Evolutionary conservation across 1,140 invertebrate species (phyloP).

Genomic region (Bradynema listronoti): DNA sequence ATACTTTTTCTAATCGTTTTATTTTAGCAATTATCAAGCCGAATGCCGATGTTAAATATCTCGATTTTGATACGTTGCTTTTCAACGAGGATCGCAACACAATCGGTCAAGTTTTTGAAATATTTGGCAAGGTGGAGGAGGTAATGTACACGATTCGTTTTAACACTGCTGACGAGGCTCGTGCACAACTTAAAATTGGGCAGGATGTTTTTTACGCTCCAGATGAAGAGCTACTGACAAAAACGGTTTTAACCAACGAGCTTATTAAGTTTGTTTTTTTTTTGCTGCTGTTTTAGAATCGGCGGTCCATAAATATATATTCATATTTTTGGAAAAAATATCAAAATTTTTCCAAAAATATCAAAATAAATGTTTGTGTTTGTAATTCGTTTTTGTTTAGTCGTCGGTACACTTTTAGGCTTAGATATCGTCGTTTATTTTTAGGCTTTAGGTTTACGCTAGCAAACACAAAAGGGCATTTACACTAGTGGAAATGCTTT

Average conservation of each 20-base stretch:
- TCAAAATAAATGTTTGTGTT: not conserved
- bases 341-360: not conserved
- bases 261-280: slow-evolving; percentile 28
- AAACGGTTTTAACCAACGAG: slow-evolving; percentile 32
- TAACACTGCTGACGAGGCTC: slow-evolving; percentile 31
- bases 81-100: slow-evolving; percentile 31
- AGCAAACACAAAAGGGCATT: too few relatives aligned
- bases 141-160: slow-evolving; percentile 38
- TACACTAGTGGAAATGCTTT: too few relatives aligned
- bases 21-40: slow-evolving; percentile 34
- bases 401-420: not conserved
- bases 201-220: slow-evolving; percentile 29
- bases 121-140: slow-evolving; percentile 30
- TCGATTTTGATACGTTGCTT: slow-evolving; percentile 38
- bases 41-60: slow-evolving; percentile 16
- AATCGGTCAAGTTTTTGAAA: slow-evolving; percentile 40
- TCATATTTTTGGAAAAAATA: not conserved
- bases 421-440: not conserved
- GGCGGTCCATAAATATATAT: not conserved
- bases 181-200: slow-evolving; percentile 17
- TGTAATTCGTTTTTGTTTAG: not conserved
- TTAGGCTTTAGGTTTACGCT: not conserved
- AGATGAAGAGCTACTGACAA: slow-evolving; percentile 19
- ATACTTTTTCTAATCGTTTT: slow-evolving; percentile 1
- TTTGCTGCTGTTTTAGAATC: not conserved